Evolutionary conservation across 2,113 vertebrate species (phyloP), one percentile per base, ranked within the genome.

Genomic region (Thunnus thynnus): DNA sequence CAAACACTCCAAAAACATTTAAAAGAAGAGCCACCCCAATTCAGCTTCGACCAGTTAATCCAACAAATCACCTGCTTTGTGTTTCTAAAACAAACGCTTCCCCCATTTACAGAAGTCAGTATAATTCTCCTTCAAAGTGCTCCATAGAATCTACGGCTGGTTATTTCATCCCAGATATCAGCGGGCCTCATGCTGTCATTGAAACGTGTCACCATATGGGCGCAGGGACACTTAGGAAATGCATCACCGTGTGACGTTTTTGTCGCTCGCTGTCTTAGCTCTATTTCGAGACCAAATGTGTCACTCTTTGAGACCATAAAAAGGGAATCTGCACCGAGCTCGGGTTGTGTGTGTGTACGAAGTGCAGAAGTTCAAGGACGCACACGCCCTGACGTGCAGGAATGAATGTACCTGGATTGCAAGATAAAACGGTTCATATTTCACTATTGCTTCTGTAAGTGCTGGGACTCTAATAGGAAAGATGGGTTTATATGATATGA

Each of bases 341-440:
- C 0, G 4, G 60, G 36, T n/a, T 36, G 41, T 41, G 41, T 32
- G n/a, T 44, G 27, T 47, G 27, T 41, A 44, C n/a, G 72, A 72
- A 78, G 86, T 85, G 73, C 81, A 89, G 22, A 82, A 89, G 88
- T 91, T 94, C 91, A 94, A 93, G 93, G 91, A 83, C 90, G 44
- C 78, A 80, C 84, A 83, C 4, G 72, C 76, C 71, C 84, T 57
- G 74, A 86, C 66, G 54, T 65, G 80, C 36, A 77, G 88, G 16
- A 80, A 88, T 78, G 77, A 79, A 88, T 88, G 85, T 72, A 88
- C 80, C 89, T 88, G 89, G 83, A 89, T 91, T 6, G 13, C 32
- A 9, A 88, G 88, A 92, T 92, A 91, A 89, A 91, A 69, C 6
- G 84, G 54, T 83, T 86, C 86, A 83, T 91, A 88, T 91, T 92